Conservation (phyloP, 2,797 vertebrate species). For the Eulemur mongoz region DNA sequence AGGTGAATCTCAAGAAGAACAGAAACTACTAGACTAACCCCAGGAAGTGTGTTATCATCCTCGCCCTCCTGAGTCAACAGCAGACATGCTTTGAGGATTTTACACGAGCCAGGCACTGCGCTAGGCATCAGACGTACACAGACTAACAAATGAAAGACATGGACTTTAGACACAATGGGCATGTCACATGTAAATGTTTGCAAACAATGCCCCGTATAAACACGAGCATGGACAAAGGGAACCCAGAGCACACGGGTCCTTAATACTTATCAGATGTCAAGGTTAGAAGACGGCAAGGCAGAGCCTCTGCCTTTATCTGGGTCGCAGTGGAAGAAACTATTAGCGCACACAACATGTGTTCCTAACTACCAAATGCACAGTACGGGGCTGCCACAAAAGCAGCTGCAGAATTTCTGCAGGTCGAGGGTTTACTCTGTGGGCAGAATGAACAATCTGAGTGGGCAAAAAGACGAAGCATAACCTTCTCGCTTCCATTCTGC, state of each 20-base stretch:
- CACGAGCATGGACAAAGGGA: not conserved
- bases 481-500: not conserved
- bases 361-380: not conserved
- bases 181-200: not conserved
- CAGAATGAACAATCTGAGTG: not conserved
- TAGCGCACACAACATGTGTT: no score
- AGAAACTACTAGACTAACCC: not conserved
- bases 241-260: fast-evolving
- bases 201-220: not conserved
- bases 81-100: not conserved
- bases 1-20: not conserved
- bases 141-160: not conserved
- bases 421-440: not conserved
- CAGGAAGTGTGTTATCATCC: not conserved
- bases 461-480: not conserved
- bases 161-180: not conserved
- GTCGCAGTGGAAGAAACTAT: not conserved
- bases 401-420: not conserved
- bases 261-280: not conserved
- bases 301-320: not conserved
- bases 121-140: not conserved
- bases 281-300: not conserved
- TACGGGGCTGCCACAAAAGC: not conserved
- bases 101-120: not conserved
- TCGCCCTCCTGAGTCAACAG: not conserved